phyloP scores from a whole-genome alignment of 2,797 vertebrate species.

The Morelia viridis region DNA sequence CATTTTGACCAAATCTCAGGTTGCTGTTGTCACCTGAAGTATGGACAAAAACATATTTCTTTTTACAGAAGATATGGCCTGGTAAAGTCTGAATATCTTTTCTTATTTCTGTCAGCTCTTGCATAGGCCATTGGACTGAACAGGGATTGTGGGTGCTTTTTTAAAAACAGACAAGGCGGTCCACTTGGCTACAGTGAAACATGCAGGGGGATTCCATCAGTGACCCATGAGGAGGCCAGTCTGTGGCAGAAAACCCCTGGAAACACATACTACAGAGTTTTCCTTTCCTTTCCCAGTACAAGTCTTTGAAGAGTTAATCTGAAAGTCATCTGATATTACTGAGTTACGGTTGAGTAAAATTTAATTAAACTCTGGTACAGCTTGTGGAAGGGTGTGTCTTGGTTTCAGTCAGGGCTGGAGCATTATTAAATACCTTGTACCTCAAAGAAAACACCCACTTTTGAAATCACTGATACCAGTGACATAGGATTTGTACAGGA shows the following conservation, averaged over 20 bases:
- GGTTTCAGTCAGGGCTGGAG: conserved; percentile 64
- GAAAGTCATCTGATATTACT: conserved; percentile 31
- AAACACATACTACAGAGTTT: rapidly evolving
- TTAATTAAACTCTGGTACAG: conserved; percentile 51
- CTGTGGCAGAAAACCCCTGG: neutral
- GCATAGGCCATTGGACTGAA: neutral
- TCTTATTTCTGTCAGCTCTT: neutral
- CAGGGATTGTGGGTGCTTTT: neutral
- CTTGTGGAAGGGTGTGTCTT: conserved; percentile 53
- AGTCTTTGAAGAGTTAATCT: conserved; percentile 33
- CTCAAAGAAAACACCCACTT: conserved; percentile 62
- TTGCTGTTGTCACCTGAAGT: no score
- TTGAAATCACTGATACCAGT: conserved; percentile 55
- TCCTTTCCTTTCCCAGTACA: neutral
- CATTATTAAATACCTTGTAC: conserved; percentile 61
- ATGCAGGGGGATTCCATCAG: neutral
- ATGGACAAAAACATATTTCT: no score
- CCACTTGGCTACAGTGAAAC: neutral
- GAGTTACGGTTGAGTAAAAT: conserved; percentile 52
- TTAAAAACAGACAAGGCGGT: neutral
- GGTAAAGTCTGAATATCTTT: neutral
- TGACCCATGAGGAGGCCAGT: neutral
- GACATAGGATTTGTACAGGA: conserved; percentile 51
- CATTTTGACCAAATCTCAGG: no score
- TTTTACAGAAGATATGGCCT: no score